A percentile compares a stretch with the other conserved stretches of the same genome.
These are phyloP conservation scores for Psix sp. DNA, from an alignment of 1,140 invertebrate species.

Conservation along the genomic window DNA sequence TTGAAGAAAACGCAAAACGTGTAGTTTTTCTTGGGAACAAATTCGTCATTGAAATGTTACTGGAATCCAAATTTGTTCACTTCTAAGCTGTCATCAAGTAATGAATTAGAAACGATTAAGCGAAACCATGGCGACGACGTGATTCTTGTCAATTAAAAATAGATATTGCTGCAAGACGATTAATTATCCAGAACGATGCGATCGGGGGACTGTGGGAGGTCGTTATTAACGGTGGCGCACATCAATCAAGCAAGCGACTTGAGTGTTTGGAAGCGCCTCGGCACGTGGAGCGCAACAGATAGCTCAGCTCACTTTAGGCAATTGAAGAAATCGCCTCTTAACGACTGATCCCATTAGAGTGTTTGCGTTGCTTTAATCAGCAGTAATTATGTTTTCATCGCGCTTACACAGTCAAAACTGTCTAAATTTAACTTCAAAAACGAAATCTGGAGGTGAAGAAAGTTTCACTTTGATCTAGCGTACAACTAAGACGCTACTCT, in stretches of 20 bases:
- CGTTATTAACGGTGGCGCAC: slow-evolving; percentile 19
- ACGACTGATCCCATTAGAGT: slow-evolving; percentile 37
- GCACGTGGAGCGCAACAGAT: slow-evolving; percentile 21
- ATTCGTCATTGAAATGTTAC: too few species aligned
- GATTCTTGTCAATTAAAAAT: slow-evolving; percentile 3
- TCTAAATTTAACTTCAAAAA: slow-evolving; percentile 16
- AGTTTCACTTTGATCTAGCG: too few species aligned
- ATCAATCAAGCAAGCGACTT: slow-evolving; percentile 38
- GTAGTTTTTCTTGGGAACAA: too few species aligned
- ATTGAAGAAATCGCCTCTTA: slow-evolving; percentile 50
- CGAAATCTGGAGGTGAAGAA: too few species aligned
- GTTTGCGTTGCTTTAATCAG: slow-evolving; percentile 36
- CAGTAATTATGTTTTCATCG: slow-evolving; percentile 33
- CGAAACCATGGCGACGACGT: too few species aligned
- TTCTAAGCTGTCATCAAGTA: too few species aligned
- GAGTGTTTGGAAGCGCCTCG: slow-evolving; percentile 8
- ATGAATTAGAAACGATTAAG: too few species aligned
- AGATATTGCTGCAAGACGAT: slow-evolving; percentile 6
- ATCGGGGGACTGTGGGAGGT: slow-evolving; percentile 8
- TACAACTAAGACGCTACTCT: too few species aligned
- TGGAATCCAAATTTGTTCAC: too few species aligned
- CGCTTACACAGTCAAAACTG: slow-evolving; percentile 14
- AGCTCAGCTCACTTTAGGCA: slow-evolving; percentile 41
- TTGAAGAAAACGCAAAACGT: too few species aligned
- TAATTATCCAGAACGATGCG: slow-evolving; percentile 8